Conservation (phyloP, 2,888 invertebrate genomes). For the Morpho helenor region DNA sequence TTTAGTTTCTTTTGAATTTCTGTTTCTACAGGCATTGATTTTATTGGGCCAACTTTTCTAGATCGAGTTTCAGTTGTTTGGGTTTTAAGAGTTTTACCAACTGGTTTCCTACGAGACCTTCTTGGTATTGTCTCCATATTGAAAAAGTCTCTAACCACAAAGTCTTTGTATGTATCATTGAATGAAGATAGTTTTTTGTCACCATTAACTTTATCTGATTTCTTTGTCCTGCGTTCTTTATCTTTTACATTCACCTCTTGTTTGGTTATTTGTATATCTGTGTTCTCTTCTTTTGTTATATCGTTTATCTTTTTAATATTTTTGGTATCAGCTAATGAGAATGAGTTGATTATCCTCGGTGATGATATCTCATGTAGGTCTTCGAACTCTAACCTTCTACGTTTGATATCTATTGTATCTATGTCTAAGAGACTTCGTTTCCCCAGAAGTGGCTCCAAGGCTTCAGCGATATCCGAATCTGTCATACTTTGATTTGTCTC, state of each 20-base stretch:
- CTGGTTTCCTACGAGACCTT: conserved; percentile 9
- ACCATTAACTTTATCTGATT: conserved; percentile 1
- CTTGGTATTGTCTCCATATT: conserved; percentile 18
- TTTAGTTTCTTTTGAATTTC: not conserved
- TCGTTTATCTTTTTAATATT: conserved; percentile 9
- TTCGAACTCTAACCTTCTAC: not conserved
- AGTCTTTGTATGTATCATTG: conserved; percentile 55
- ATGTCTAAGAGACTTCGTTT: conserved; percentile 7
- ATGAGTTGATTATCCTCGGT: conserved; percentile 28
- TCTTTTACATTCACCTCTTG: not conserved
- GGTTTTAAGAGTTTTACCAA: conserved; percentile 50
- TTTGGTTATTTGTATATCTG: conserved; percentile 3
- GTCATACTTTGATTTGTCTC: conserved; percentile 29
- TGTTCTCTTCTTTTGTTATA: conserved; percentile 12
- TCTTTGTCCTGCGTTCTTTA: not conserved
- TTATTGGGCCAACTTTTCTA: not conserved
- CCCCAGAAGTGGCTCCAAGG: conserved; percentile 26
- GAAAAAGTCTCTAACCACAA: conserved; percentile 41
- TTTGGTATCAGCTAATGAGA: conserved; percentile 27
- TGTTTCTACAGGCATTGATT: not conserved
- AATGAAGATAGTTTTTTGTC: conserved; percentile 42
- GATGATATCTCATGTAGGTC: conserved; percentile 14
- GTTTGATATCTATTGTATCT: not conserved
- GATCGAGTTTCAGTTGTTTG: not conserved
- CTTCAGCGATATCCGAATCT: conserved; percentile 37